These are phyloP conservation scores for Dinothrombium tinctorium DNA, from an alignment of 1,140 invertebrate species.

Conservation along the genomic window DNA sequence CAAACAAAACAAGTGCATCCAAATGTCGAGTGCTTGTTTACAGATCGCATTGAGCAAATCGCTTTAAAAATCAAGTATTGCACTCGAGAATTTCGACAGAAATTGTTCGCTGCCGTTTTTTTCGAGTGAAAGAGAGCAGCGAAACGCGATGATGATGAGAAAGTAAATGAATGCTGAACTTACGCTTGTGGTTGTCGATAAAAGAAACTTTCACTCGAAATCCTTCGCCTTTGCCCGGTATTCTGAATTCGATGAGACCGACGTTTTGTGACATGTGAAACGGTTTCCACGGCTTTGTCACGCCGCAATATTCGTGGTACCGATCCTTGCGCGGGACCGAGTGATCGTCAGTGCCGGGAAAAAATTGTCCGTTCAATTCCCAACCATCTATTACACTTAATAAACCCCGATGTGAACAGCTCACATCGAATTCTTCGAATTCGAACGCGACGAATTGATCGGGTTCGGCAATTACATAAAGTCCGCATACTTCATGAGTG, in stretches of 20 bases:
- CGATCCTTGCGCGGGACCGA: slow-evolving; percentile 36
- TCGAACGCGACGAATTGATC: slow-evolving; percentile 50
- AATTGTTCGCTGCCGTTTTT: too few species aligned
- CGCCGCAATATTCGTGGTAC: slow-evolving; percentile 44
- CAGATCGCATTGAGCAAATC: too few species aligned
- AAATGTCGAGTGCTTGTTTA: too few species aligned
- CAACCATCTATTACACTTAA: slow-evolving; percentile 64
- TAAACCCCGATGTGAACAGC: slow-evolving; percentile 48
- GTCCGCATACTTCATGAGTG: slow-evolving; percentile 42
- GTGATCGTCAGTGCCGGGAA: slow-evolving; percentile 46
- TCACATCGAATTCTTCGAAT: slow-evolving; percentile 53
- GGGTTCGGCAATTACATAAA: slow-evolving; percentile 57
- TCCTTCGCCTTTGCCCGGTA: slow-evolving; percentile 38
- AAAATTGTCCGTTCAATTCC: slow-evolving; percentile 65
- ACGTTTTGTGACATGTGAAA: slow-evolving; percentile 55
- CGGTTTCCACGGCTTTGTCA: slow-evolving; percentile 20
- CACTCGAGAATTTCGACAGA: too few species aligned
- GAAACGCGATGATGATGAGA: too few species aligned
- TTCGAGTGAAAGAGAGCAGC: too few species aligned
- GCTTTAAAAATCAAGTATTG: too few species aligned
- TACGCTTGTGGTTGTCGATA: slow-evolving; percentile 50
- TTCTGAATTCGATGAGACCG: slow-evolving; percentile 52
- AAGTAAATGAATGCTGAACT: too few species aligned
- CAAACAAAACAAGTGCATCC: too few species aligned
- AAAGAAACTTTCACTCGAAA: slow-evolving; percentile 54